These are phyloP conservation scores for Cydia strobilella DNA, from an alignment of 1,140 invertebrate genomes.

Conservation along the genomic window DNA sequence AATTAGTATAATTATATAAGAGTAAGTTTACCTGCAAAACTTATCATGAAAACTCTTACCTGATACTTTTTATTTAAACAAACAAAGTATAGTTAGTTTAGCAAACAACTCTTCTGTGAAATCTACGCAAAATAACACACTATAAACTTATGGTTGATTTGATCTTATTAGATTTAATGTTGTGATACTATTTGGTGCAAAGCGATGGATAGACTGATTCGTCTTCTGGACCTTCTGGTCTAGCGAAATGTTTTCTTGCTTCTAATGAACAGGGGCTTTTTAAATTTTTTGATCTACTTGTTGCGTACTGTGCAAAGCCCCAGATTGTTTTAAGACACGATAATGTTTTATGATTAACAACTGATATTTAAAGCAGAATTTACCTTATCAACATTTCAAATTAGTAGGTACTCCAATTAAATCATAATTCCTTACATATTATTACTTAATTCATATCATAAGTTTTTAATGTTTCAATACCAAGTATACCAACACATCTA, in stretches of 20 bases:
- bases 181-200: constrained; percentile 10
- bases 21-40: background rate
- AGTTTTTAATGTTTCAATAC: background rate
- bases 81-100: constrained; percentile 13
- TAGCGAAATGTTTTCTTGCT: background rate
- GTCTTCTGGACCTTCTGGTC: background rate
- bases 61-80: background rate
- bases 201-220: background rate
- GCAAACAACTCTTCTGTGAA: constrained; percentile 3
- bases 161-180: background rate
- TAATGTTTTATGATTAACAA: too few species aligned
- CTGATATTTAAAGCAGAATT: too few species aligned
- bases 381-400: too few species aligned
- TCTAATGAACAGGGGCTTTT: background rate
- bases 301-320: constrained; percentile 3
- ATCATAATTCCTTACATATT: background rate
- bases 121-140: constrained; percentile 1
- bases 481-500: too few species aligned
- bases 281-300: background rate
- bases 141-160: constrained; percentile 4
- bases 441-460: background rate
- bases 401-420: too few species aligned
- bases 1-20: background rate
- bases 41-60: background rate
- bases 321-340: too few species aligned